Conservation (phyloP, 2,888 invertebrate genomes). For the Agapostemon virescens region DNA sequence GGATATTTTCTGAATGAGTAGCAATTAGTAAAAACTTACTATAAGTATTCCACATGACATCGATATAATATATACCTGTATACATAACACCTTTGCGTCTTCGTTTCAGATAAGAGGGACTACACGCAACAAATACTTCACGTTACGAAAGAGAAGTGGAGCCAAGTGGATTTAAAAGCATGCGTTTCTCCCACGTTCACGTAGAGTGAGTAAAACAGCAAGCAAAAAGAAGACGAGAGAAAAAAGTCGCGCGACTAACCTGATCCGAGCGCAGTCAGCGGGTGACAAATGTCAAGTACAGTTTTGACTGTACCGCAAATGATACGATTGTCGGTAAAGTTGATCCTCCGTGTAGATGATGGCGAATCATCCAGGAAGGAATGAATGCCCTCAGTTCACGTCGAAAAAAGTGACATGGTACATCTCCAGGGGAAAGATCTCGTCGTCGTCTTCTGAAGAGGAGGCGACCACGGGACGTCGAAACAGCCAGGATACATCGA, state of each 20-base stretch:
- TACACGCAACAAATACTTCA: conserved; percentile 22
- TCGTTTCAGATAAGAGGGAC: conserved; percentile 34
- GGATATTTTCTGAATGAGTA: conserved; percentile 2
- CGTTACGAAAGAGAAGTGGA: conserved; percentile 31
- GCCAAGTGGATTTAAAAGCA: background rate
- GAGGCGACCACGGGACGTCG: conserved; percentile 54
- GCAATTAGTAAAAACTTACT: conserved; percentile 1
- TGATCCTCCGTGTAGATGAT: conserved; percentile 60
- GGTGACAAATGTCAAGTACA: conserved; percentile 65
- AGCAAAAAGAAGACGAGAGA: conserved; percentile 38
- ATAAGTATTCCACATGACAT: conserved; percentile 23
- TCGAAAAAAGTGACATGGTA: conserved; percentile 42
- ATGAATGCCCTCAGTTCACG: conserved; percentile 41
- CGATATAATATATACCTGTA: conserved; percentile 1
- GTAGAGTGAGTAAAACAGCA: conserved; percentile 7
- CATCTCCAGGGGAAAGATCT: conserved; percentile 44
- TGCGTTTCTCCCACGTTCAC: background rate
- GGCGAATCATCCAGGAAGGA: conserved; percentile 62
- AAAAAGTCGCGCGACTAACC: conserved; percentile 53
- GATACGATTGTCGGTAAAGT: conserved; percentile 57
- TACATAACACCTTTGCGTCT: conserved; percentile 12
- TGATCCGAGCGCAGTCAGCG: conserved; percentile 52
- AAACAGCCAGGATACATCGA: conserved; percentile 33
- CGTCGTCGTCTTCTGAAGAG: conserved; percentile 69
- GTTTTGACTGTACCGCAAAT: conserved; percentile 56